These are phyloP conservation scores for Amblyornis subalaris DNA, from an alignment of 2,113 vertebrate species.

Conservation along the genomic window DNA sequence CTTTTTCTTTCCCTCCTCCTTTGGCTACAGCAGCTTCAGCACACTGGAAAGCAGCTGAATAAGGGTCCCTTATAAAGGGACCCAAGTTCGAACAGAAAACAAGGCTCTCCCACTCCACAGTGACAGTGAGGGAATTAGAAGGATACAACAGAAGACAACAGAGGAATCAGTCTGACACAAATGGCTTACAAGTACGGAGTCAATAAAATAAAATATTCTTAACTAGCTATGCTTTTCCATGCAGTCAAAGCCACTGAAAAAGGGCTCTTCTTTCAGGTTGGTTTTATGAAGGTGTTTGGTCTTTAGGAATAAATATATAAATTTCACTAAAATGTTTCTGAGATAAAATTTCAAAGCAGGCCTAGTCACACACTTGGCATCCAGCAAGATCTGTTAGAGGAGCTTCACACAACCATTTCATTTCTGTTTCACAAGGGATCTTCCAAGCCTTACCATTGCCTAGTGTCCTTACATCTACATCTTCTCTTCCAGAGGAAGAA, in stretches of 20 bases:
- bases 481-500: slow-evolving; percentile 96
- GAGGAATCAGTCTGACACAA: not conserved
- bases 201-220: not conserved
- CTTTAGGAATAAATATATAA: not conserved
- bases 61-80: not conserved
- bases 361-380: not conserved
- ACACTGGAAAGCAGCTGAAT: not conserved
- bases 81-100: not conserved
- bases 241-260: not conserved
- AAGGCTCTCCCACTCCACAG: not conserved
- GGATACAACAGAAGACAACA: not conserved
- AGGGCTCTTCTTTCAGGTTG: not conserved
- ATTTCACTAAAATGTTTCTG: not conserved
- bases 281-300: not conserved
- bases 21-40: not conserved
- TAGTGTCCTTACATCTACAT: slow-evolving; percentile 95
- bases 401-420: not conserved
- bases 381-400: not conserved
- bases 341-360: not conserved
- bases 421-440: not conserved
- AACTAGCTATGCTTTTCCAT: not conserved
- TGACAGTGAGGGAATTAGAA: not conserved
- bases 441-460: slow-evolving; percentile 84
- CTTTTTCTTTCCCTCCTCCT: not conserved
- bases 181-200: not conserved